Conservation (phyloP, 2,113 vertebrate genomes). For the Platysternon megacephalum region DNA sequence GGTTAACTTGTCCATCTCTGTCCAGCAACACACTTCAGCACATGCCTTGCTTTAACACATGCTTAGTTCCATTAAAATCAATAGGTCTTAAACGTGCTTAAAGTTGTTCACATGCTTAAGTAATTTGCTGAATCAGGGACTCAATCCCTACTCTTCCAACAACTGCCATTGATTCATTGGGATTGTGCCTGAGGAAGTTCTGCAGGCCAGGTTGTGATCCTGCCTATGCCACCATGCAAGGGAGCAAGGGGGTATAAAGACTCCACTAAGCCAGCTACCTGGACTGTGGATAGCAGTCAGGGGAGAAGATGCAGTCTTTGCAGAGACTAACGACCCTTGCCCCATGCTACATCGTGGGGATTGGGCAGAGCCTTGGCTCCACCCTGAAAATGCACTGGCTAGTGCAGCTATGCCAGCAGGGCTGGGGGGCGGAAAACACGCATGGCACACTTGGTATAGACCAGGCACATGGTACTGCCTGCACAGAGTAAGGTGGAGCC, state of each 20-base stretch:
- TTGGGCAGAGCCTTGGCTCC: not conserved
- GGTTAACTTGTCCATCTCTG: accelerated
- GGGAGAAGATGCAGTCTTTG: not conserved
- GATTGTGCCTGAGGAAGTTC: not conserved
- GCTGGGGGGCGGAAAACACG: not conserved
- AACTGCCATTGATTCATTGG: not conserved
- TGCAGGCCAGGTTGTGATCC: not conserved
- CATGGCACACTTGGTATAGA: not conserved
- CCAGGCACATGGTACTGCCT: not conserved
- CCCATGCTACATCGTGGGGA: not conserved
- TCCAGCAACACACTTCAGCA: not conserved
- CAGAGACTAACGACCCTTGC: not conserved
- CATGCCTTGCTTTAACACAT: not conserved
- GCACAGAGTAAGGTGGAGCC: not conserved
- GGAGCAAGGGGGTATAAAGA: not conserved
- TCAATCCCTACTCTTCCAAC: not conserved
- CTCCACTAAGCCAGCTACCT: not conserved
- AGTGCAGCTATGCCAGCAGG: not conserved
- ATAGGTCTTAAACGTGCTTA: not conserved
- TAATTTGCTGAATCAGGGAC: not conserved
- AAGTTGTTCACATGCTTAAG: not conserved
- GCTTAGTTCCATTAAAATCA: not conserved
- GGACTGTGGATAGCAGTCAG: not conserved
- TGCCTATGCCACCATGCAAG: not conserved
- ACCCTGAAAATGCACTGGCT: not conserved